Evolutionary conservation across 2,113 vertebrate species (phyloP), one percentile per base, ranked within the genome.

Genomic region (Sterna hirundo): DNA sequence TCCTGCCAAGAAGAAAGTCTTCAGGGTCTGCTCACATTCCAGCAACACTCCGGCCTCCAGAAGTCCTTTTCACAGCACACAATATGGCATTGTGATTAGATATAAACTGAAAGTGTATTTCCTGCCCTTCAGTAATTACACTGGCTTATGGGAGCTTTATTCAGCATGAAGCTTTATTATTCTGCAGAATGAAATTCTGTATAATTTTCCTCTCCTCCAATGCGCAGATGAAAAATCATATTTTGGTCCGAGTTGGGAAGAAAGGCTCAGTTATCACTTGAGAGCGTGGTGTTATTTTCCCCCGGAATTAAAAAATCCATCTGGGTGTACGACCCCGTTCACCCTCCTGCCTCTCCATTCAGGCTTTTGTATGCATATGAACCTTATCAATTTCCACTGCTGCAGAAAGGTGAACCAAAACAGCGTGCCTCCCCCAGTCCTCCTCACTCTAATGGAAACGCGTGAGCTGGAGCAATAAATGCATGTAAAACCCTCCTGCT

Each of bases 301-400:
- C 97, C 95, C 20, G 93, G 98, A 98, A 98, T 98, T 98, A 98
- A 98, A 98, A 98, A 98, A 98, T 97, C 98, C 98, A 97, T 98
- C 98, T 98, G 98, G 97, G 98, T 98, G 97, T 98, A 96, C 62
- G 97, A 98, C 98, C 98, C 97, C 54, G 96, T 97, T 98, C 98
- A 98, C 98, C 98, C 97, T 68, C 95, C 97, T 95, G 98, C 98
- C 96, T 98, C 97, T 98, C 98, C 97, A 98, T 98, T 98, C 97
- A 98, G 98, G 97, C 97, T 98, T 98, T 98, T 98, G 98, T 98
- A 98, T 98, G 98, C 98, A 98, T 96, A 98, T 98, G 98, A 98
- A 98, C 97, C 98, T 97, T 98, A 98, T 98, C 98, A 98, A 98
- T 98, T 98, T 98, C 98, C 96, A 97, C 95, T 83, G 95, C 97